Base-by-base conservation (phyloP, 2,113 vertebrate genomes). In the Casuarius casuarius region DNA sequence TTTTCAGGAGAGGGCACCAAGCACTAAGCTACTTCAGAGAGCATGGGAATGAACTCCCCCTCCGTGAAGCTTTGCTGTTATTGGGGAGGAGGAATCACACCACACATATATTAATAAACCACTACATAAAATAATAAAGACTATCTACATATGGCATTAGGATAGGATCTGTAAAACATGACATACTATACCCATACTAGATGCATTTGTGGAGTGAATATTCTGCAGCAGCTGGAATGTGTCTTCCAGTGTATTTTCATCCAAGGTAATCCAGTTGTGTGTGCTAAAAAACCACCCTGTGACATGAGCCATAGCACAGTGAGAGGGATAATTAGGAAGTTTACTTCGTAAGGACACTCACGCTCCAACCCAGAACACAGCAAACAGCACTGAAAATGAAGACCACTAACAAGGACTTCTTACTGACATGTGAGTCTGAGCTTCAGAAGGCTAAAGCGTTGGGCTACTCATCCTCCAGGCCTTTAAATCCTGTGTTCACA, bases 301-400 rank as follows among this genome's bases (percentile, higher is more conserved):
- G 5, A 68, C 21, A 63, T 9, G 31, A 89, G 54, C 61, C 19
- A 74, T 1, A 2, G 17, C 31, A 18, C 0, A 1, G 2, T 31
- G 82, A 58, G 44, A 49, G 3, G 3, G 7, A 25, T 65, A 65
- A 84, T 59, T 29, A 89, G 17, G 38, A 81, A 87, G 77, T 71
- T 44, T 17, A 52, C 80, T 84, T 89, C 25, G 74, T 74, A 96
- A 80, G 9, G 73, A 42, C 28, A 76, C 33, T 81, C 7, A 28
- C 3, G 12, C 6, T 81, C 26, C 56, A 74, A 84, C 84, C 11
- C 6, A 59, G 40, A 91, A 74, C 33, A 84, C 35, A 71, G 54
- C 5, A 66, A 74, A 83, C 15, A 31, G 23, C 19, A 6, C 29
- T 81, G 73, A 81, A 91, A 95, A 84, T 6, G 26, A 18, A 81